Percentiles rank a stretch among this genome's conserved stretches.
These are phyloP conservation scores for Centropus bengalensis DNA, from an alignment of 2,113 vertebrate genomes.

Conservation along the genomic window DNA sequence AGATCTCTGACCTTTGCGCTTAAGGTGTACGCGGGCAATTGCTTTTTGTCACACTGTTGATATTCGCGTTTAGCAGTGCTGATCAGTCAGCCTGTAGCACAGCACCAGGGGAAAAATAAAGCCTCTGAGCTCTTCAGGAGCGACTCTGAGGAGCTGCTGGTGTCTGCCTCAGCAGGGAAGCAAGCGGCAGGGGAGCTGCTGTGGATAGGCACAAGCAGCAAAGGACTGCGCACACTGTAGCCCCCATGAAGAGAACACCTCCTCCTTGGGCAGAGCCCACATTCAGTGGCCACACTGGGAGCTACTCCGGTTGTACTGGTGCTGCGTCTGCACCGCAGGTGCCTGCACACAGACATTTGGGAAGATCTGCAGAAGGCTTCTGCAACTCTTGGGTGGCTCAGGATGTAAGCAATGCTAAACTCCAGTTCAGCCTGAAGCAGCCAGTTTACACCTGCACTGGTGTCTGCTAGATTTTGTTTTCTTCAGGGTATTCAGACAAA, in stretches of 20 bases:
- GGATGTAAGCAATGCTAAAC: conserved; percentile 19
- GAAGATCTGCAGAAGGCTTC: conserved; percentile 38
- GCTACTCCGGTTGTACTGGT: neutral
- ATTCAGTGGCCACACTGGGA: neutral
- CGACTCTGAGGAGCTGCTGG: neutral
- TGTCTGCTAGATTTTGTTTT: conserved; percentile 22
- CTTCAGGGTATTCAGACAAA: conserved; percentile 65
- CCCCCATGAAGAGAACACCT: neutral
- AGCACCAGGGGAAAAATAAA: neutral
- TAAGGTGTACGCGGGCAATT: neutral
- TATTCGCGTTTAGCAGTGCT: conserved; percentile 3
- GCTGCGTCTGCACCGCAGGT: neutral
- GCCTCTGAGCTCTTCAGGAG: neutral
- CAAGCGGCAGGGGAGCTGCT: neutral
- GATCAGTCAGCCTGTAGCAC: conserved; percentile 29
- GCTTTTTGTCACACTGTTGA: neutral
- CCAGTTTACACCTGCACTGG: neutral
- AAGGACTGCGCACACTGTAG: neutral
- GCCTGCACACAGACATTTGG: neutral
- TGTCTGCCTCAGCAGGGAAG: neutral
- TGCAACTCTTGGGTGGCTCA: conserved; percentile 30
- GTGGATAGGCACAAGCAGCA: neutral
- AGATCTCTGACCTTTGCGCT: neutral
- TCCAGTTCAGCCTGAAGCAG: neutral
- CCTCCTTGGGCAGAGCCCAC: neutral